Conservation (phyloP, 1,140 invertebrate genomes). For the Tetraneura akinire region DNA sequence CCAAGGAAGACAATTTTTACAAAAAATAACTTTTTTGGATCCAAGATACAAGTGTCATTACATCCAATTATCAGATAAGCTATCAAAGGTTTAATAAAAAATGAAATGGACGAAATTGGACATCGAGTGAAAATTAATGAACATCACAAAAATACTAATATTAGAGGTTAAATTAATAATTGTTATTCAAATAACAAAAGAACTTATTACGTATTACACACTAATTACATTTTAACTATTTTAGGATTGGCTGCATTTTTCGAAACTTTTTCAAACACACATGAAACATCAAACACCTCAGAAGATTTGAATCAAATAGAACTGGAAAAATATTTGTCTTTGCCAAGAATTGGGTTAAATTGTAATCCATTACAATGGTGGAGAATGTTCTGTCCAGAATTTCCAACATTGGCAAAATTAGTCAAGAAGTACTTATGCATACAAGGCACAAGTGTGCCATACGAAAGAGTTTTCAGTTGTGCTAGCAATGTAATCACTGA, state of each 20-base stretch:
- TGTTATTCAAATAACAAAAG: neutral
- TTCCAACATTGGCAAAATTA: neutral
- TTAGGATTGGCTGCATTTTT: conserved; percentile 15
- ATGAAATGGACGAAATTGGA: conserved; percentile 2
- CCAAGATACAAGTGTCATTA: conserved; percentile 9
- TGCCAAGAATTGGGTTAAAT: neutral
- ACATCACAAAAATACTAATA: conserved; percentile 1
- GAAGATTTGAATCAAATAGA: conserved; percentile 11
- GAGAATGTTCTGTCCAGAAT: neutral
- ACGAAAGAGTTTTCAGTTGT: neutral
- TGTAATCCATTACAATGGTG: conserved; percentile 18
- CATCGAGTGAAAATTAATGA: neutral
- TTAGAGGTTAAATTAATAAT: neutral
- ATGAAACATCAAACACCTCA: neutral
- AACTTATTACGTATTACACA: neutral
- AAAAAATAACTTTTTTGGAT: conserved; percentile 4
- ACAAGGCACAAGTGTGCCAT: conserved; percentile 29
- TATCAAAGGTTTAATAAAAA: neutral
- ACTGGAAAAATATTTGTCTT: neutral
- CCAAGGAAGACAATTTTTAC: neutral
- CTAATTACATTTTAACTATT: neutral
- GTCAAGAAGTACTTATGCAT: conserved; percentile 7
- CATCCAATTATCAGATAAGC: neutral
- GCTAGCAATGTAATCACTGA: conserved; percentile 14
- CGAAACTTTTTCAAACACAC: neutral